These are phyloP conservation scores for Drosophila tsacasi DNA, from an alignment of 1,140 invertebrate genomes.

Conservation along the genomic window DNA sequence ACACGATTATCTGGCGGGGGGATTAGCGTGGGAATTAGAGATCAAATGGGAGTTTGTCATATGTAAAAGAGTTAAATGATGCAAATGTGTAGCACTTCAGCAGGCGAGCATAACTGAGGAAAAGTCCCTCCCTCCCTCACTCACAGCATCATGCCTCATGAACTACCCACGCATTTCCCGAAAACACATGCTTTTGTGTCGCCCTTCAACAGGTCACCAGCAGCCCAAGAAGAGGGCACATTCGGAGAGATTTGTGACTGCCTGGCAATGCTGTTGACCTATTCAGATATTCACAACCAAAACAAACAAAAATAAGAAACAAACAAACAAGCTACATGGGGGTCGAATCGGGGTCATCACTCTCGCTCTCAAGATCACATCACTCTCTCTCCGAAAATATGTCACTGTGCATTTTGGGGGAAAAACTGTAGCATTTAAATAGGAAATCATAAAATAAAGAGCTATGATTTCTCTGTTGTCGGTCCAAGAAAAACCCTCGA, in stretches of 20 bases:
- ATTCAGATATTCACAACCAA: constrained; percentile 29
- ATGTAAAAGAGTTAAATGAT: constrained; percentile 34
- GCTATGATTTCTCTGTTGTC: background rate
- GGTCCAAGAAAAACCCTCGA: background rate
- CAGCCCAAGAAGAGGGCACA: constrained; percentile 1
- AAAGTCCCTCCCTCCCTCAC: background rate
- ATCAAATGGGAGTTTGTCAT: constrained; percentile 5
- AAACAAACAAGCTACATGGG: constrained; percentile 24
- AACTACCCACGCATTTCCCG: constrained; percentile 7
- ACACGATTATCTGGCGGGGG: constrained; percentile 8
- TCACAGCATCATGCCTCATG: background rate
- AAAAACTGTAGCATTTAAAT: constrained; percentile 54
- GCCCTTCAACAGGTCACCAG: constrained; percentile 37
- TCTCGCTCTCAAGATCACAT: background rate
- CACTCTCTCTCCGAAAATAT: background rate
- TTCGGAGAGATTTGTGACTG: background rate
- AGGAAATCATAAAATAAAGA: constrained; percentile 21
- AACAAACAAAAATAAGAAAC: constrained; percentile 52
- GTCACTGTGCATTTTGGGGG: constrained; percentile 41
- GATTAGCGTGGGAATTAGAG: constrained; percentile 21
- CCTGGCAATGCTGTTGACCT: constrained; percentile 35
- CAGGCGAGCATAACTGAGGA: constrained; percentile 25
- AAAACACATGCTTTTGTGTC: constrained; percentile 33
- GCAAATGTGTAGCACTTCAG: constrained; percentile 55
- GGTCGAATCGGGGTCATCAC: background rate